These are phyloP conservation scores for Colaptes auratus DNA, from an alignment of 2,113 vertebrate genomes.

Conservation along the genomic window DNA sequence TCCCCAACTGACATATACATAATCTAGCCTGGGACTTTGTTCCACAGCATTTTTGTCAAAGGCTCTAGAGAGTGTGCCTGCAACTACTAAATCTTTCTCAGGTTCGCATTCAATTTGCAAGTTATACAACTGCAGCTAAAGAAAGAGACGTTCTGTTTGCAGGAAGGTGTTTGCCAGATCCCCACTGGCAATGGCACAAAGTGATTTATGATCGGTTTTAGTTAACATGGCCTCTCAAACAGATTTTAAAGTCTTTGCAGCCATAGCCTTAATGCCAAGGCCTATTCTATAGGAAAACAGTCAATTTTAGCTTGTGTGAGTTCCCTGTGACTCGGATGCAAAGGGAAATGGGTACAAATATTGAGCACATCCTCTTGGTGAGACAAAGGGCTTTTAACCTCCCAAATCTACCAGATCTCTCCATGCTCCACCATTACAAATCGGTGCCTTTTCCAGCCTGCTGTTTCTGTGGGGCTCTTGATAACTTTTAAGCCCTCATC, in stretches of 20 bases:
- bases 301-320: background rate
- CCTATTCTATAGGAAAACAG: slow-evolving; percentile 13
- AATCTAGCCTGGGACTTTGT: slow-evolving; percentile 68
- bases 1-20: slow-evolving; percentile 54
- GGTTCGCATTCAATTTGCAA: slow-evolving; percentile 67
- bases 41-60: slow-evolving; percentile 65
- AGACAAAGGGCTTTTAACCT: background rate
- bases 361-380: background rate
- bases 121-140: slow-evolving; percentile 54
- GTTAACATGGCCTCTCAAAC: slow-evolving; percentile 56
- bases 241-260: slow-evolving; percentile 51
- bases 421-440: background rate
- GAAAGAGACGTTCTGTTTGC: slow-evolving; percentile 57
- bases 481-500: background rate
- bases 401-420: background rate
- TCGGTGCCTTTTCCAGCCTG: background rate
- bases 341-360: background rate
- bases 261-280: background rate
- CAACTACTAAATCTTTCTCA: slow-evolving; percentile 68
- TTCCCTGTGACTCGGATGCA: background rate
- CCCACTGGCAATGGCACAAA: slow-evolving; percentile 53
- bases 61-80: slow-evolving; percentile 50
- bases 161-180: slow-evolving; percentile 66
- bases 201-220: slow-evolving; percentile 65
- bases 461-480: background rate